Evolutionary conservation across 2,113 vertebrate genomes (phyloP).

Genomic region (Pterocles burchelli): DNA sequence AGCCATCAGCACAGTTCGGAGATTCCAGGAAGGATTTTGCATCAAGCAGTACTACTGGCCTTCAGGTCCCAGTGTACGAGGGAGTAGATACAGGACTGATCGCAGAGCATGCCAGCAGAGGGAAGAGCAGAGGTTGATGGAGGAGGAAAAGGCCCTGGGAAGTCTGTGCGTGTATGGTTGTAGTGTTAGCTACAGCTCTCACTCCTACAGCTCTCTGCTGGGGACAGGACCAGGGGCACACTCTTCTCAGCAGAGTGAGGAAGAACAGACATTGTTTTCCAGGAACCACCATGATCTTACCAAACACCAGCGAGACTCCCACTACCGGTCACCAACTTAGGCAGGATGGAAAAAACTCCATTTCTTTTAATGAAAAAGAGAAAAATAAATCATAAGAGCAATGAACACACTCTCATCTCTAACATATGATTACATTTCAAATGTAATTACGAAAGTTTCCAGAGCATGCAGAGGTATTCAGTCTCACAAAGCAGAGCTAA

Average conservation of each 20-base stretch:
- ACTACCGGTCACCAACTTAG: rapidly evolving
- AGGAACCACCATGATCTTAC: background rate
- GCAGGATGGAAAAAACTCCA: background rate
- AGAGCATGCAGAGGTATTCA: constrained; percentile 1
- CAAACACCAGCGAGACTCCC: background rate
- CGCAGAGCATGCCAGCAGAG: background rate
- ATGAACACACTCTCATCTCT: background rate
- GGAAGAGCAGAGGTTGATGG: background rate
- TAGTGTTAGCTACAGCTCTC: background rate
- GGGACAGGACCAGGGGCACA: background rate
- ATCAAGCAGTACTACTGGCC: background rate
- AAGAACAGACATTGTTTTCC: background rate
- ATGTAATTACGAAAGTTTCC: constrained; percentile 25
- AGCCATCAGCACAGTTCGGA: background rate
- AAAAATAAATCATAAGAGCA: background rate
- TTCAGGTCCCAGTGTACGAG: background rate
- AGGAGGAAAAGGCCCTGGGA: background rate
- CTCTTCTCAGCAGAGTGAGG: background rate
- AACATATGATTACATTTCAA: background rate
- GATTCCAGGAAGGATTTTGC: background rate
- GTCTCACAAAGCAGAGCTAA: constrained; percentile 48
- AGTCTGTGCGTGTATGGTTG: no score
- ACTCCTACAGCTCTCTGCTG: background rate
- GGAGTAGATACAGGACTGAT: rapidly evolving
- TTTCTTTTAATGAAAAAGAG: background rate